phyloP scores from a whole-genome alignment of 2,113 vertebrate genomes.

The Nibea coibor region DNA sequence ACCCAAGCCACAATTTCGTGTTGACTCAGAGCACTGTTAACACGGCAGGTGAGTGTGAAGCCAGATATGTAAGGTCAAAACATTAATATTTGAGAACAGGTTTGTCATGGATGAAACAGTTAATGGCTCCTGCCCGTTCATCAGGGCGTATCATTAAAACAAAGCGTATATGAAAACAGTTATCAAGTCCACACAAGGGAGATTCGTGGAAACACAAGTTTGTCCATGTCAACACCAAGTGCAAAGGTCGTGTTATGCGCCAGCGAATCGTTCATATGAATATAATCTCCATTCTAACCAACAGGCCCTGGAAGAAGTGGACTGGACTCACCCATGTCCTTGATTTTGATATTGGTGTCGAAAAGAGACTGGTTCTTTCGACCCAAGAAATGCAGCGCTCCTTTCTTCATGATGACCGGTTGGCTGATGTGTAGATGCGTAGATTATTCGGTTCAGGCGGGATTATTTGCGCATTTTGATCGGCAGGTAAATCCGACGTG shows the following conservation, averaged over 20 bases:
- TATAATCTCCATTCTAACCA: not conserved
- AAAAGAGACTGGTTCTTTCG: constrained; percentile 81
- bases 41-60: not conserved
- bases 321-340: constrained; percentile 80
- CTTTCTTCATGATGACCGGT: constrained; percentile 77
- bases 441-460: not conserved
- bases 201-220: not conserved
- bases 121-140: not conserved
- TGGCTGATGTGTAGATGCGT: not conserved
- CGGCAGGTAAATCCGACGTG: constrained; percentile 43
- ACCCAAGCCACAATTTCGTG: not conserved
- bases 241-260: constrained; percentile 57
- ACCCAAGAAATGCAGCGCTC: constrained; percentile 71
- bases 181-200: not conserved
- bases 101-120: not conserved
- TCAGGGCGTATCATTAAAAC: no score
- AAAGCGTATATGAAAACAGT: no score
- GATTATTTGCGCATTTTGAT: constrained; percentile 51
- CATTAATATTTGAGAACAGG: not conserved
- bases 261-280: not conserved
- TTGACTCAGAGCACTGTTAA: not conserved
- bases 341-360: constrained; percentile 77
- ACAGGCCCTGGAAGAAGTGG: not conserved
- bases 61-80: not conserved
- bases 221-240: constrained; percentile 45